These are phyloP conservation scores for Muricea muricata DNA, from an alignment of 92 coral and sea anemone species.

Conservation along the genomic window DNA sequence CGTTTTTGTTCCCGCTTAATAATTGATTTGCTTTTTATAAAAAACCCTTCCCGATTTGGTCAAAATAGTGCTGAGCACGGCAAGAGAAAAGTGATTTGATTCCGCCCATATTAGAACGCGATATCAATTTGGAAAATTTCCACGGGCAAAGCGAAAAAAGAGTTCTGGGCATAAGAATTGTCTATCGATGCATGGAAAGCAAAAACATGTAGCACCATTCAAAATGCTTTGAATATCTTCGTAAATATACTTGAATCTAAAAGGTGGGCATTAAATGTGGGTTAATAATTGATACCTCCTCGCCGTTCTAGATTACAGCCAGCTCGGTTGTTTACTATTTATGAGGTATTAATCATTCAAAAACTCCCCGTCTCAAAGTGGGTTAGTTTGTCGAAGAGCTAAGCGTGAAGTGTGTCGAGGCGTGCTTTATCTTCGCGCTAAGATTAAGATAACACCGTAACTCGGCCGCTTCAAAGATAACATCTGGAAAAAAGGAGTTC, in stretches of 20 bases:
- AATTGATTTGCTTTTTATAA: neutral
- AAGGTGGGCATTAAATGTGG: slow-evolving; percentile 5
- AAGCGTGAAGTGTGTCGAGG: neutral
- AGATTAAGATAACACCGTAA: neutral
- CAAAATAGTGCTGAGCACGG: neutral
- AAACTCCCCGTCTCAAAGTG: neutral
- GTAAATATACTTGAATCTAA: neutral
- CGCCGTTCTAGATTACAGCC: slow-evolving; percentile 28
- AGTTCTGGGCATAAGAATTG: too few relatives aligned
- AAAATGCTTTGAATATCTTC: too few relatives aligned
- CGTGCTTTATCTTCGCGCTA: neutral
- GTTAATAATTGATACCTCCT: slow-evolving; percentile 17
- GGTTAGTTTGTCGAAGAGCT: neutral
- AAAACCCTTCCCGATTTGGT: neutral
- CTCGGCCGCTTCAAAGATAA: slow-evolving; percentile 5
- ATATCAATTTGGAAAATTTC: neutral
- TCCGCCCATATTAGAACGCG: neutral
- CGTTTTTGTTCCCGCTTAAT: slow-evolving; percentile 23
- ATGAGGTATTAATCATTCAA: slow-evolving; percentile 34
- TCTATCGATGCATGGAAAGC: neutral
- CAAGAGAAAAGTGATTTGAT: neutral
- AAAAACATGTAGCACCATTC: neutral
- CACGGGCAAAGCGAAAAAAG: neutral
- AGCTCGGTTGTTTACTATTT: slow-evolving; percentile 9
- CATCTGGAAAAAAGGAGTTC: neutral